Evolutionary conservation across 2,888 invertebrate species (phyloP), one percentile per base, ranked within the genome.

Genomic region (Nesidiocoris tenuis): DNA sequence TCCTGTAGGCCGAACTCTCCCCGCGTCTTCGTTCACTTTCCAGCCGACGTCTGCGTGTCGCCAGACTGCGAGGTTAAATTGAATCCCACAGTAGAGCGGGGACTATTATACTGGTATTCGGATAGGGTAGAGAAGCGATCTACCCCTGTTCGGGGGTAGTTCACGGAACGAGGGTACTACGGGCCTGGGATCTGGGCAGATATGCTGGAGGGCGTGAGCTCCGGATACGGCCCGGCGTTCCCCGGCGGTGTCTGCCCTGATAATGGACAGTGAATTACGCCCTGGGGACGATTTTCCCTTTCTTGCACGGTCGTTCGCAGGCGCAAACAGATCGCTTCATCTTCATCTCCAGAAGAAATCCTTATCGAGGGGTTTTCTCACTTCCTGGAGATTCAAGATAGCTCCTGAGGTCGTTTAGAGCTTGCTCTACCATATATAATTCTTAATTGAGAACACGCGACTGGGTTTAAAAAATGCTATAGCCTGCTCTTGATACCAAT

Each of bases 261-360:
- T 72, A 72, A 61, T 72, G 63, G 72, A 72, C 72, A 72, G 72
- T 72, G 72, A 72, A 72, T 61, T 72, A 72, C 61, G 39, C 61
- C 72, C 63, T 72, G 19, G 17, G 61, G 72, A 63, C 25, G 61
- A 25, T 39, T 12, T 3, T 39, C 39, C 12, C 39, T 39, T 39
- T 39, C 39, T 39, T 54, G 61, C 63, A 19, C 23, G 25, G 61
- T 54, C 25, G 22, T 19, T 61, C 39, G 24, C 57, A 23, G 57
- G 24, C 24, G 23, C 61, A 25, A 61, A 72, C 72, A 61, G 72
- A 72, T 72, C 61, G 61, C 72, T 56, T 72, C 72, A 61, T 72
- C 72, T 72, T 72, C 61, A 72, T 72, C 72, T 72, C 54, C 54
- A 56, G 39, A 61, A 61, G 72, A 59, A 39, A 39, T 12, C 3